Evolutionary conservation across 1,140 invertebrate genomes (phyloP).

Genomic region (fruit fly (Drosophila melanogaster)): Release_6_plus_ISO1_MT NC_004354.4:5863001-5863500

Average conservation of each 20-base stretch:
- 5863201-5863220: neutral
- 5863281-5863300: too few species aligned
- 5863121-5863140: constrained; percentile 48
- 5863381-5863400: constrained; percentile 17
- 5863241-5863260: too few species aligned
- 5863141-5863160: constrained; percentile 32
- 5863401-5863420: constrained; percentile 52
- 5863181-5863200: too few species aligned
- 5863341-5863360: constrained; percentile 3
- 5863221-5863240: too few species aligned
- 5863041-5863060: constrained; percentile 20
- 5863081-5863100: constrained; percentile 33
- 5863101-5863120: too few species aligned
- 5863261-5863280: too few species aligned
- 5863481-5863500: constrained; percentile 1
- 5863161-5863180: neutral
- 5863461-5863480: constrained; percentile 12
- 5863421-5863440: constrained; percentile 17
- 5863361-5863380: constrained; percentile 6
- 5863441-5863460: too few species aligned
- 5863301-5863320: too few species aligned
- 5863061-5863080: constrained; percentile 38
- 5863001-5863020: constrained; percentile 18
- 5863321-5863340: neutral
- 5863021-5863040: constrained; percentile 10